Evolutionary conservation across 2,797 vertebrate species (phyloP), one percentile per base, ranked within the genome.

Genomic region (Lates japonicus): DNA sequence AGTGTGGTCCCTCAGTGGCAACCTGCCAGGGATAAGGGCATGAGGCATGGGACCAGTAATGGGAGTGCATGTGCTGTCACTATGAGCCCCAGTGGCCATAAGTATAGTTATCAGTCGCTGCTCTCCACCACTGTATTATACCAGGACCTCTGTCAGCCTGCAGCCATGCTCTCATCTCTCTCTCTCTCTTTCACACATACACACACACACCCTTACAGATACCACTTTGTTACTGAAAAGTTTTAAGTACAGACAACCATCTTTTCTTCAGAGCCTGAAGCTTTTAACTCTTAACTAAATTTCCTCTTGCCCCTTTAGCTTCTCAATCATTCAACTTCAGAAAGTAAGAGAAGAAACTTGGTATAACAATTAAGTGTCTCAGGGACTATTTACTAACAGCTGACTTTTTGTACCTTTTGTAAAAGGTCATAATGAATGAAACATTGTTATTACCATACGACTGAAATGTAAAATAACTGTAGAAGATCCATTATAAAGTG

Each of bases 51-150:
- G 87, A 92, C 90, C 87, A 93, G 93, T 96, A 96, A 96, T 95
- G 89, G 92, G 91, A 95, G 93, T 93, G 93, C 93, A 94, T 95
- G 94, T 95, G 94, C 94, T 95, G 95, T 96, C 95, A 96, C 94
- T 95, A 93, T 90, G 92, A 95, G 94, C 93, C 92, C 93, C 90
- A 90, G 92, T 92, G 92, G 94, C 93, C 93, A 94, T 95, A 95
- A 95, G 94, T 95, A 95, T 93, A 94, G 94, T 95, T 94, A 94
- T 95, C 94, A 94, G 93, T 92, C 67, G 91, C 93, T 92, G 90
- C 93, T 92, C 93, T 94, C 91, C 88, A 88, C 90, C 94, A 95
- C 93, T 95, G 95, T 94, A 96, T 95, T 96, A 96, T 95, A 94
- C 86, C 90, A 93, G 93, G 94, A 95, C 93, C 94, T 94, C 94